These are phyloP conservation scores for Gallinago solitaria DNA, from an alignment of 2,797 vertebrate genomes.

Conservation along the genomic window DNA sequence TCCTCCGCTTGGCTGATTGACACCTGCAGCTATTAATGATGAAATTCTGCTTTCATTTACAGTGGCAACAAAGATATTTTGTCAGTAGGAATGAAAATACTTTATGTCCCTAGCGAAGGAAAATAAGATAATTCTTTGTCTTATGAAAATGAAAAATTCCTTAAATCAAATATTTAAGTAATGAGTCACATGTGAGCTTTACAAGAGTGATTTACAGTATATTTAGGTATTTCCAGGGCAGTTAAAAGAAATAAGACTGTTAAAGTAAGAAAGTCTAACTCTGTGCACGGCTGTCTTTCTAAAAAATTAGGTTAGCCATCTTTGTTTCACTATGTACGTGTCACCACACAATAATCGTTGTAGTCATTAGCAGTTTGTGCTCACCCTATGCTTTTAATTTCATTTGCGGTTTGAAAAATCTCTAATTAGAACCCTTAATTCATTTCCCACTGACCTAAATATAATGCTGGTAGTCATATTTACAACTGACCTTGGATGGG, in stretches of 20 bases:
- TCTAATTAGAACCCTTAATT: neutral
- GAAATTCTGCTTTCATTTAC: conserved; percentile 9
- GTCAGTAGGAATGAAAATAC: neutral
- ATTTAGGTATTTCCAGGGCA: neutral
- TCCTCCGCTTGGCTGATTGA: neutral
- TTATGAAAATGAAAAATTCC: neutral
- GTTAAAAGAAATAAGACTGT: neutral
- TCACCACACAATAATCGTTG: neutral
- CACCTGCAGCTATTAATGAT: neutral
- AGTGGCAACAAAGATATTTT: neutral
- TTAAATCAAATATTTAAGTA: neutral
- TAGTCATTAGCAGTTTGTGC: neutral
- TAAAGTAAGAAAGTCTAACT: neutral
- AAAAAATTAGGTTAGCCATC: neutral
- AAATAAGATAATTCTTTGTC: neutral
- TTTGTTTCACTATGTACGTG: neutral
- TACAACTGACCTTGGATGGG: neutral
- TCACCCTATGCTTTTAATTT: neutral
- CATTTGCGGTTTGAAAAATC: neutral
- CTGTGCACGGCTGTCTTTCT: neutral
- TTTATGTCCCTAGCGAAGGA: neutral
- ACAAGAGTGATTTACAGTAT: neutral
- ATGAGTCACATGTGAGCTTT: neutral
- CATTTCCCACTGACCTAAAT: neutral
- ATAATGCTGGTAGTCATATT: neutral